phyloP scores from a whole-genome alignment of 1,140 invertebrate genomes.

The Bemisia tabaci region DNA sequence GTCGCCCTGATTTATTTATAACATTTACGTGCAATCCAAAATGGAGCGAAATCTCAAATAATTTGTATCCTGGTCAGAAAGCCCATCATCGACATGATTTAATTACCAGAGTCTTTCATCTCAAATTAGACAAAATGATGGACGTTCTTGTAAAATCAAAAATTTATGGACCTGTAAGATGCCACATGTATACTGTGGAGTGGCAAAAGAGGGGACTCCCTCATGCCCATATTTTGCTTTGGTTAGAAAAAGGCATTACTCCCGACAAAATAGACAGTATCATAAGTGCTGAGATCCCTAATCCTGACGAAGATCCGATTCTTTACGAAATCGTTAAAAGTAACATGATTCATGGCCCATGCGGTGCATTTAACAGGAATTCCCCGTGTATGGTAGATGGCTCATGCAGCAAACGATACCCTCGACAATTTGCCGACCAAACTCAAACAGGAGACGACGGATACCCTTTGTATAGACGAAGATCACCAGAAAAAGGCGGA shows the following conservation, averaged over 20 bases:
- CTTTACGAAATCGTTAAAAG: constrained; percentile 26
- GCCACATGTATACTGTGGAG: constrained; percentile 20
- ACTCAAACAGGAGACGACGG: constrained; percentile 26
- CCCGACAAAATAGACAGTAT: constrained; percentile 20
- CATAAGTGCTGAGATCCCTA: constrained; percentile 16
- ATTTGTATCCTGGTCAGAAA: constrained; percentile 12
- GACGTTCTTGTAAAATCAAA: constrained; percentile 10
- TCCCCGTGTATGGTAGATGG: constrained; percentile 8
- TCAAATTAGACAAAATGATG: constrained; percentile 14
- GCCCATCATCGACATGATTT: constrained; percentile 19
- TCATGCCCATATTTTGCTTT: constrained; percentile 28
- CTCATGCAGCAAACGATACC: constrained; percentile 21
- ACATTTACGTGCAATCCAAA: constrained; percentile 17
- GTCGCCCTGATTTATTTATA: constrained; percentile 20
- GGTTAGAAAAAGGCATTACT: constrained; percentile 18
- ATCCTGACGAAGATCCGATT: constrained; percentile 15
- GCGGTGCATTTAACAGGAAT: constrained; percentile 19
- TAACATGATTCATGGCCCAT: constrained; percentile 29
- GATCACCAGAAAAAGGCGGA: constrained; percentile 15
- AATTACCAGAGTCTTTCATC: constrained; percentile 15
- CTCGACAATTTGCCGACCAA: constrained; percentile 23
- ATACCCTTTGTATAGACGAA: constrained; percentile 28
- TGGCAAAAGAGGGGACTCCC: constrained; percentile 26
- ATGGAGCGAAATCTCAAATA: constrained; percentile 18
- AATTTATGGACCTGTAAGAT: background rate